These are phyloP conservation scores for Plotosus lineatus DNA, from an alignment of 2,113 vertebrate species.

Conservation along the genomic window DNA sequence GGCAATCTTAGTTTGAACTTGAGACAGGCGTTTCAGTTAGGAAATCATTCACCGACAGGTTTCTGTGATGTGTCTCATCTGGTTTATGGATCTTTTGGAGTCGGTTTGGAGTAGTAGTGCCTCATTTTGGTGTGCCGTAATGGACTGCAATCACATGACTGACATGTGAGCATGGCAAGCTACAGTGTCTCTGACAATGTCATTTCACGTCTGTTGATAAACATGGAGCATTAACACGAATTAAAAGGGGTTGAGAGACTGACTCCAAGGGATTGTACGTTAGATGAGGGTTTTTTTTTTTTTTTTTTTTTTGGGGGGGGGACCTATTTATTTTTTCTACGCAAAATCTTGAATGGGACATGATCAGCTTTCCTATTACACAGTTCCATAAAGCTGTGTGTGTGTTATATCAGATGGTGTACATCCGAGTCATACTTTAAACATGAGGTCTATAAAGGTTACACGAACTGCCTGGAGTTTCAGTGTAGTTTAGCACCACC, in stretches of 20 bases:
- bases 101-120: not conserved
- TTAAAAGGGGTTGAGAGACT: not conserved
- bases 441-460: not conserved
- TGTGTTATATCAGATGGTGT: not conserved
- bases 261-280: not conserved
- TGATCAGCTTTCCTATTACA: not conserved
- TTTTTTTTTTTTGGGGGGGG: too few species aligned
- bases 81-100: not conserved
- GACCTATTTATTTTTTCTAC: too few species aligned
- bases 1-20: not conserved
- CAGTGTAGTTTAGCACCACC: not conserved
- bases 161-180: constrained; percentile 16
- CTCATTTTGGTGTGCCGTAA: not conserved
- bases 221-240: constrained; percentile 13
- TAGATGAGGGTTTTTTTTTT: not conserved
- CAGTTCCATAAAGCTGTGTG: not conserved
- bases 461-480: not conserved
- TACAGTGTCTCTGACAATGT: constrained; percentile 35
- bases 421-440: not conserved
- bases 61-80: not conserved
- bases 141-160: constrained; percentile 45
- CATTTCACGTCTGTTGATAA: constrained; percentile 44
- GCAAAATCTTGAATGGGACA: not conserved
- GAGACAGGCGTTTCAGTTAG: not conserved
- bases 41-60: not conserved